Percentiles rank a stretch among this genome's conserved stretches.
These are phyloP conservation scores for Drosophila auraria DNA, from an alignment of 1,140 invertebrate species.

Conservation along the genomic window DNA sequence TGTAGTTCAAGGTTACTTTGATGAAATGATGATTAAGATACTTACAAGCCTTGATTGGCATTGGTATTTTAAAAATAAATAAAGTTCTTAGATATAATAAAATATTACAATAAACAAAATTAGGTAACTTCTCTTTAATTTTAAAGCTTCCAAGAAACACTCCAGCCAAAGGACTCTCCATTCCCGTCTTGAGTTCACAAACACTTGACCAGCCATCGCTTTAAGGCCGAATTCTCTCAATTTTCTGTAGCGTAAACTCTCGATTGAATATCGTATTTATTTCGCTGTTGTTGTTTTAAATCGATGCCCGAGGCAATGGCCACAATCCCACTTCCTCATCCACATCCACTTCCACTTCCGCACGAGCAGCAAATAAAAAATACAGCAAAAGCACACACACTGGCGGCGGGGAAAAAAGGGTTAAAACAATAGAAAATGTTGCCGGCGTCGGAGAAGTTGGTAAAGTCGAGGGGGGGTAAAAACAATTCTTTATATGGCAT, in stretches of 20 bases:
- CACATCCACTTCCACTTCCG: conserved; percentile 57
- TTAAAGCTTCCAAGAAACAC: neutral
- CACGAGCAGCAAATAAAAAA: conserved; percentile 61
- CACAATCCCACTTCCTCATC: conserved; percentile 61
- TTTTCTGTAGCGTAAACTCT: conserved; percentile 51
- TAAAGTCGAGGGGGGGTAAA: conserved; percentile 17
- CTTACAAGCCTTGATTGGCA: no score
- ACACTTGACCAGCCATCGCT: conserved; percentile 7
- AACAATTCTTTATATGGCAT: conserved; percentile 74
- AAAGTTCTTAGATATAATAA: no score
- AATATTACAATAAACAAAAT: no score
- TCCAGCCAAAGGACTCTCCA: neutral
- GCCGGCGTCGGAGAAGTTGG: conserved; percentile 35
- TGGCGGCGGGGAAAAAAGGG: conserved; percentile 54
- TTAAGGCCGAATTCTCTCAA: conserved; percentile 21
- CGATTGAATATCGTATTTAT: conserved; percentile 45
- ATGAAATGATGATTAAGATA: no score
- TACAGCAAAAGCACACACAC: conserved; percentile 16
- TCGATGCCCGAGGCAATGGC: conserved; percentile 66
- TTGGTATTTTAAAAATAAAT: no score
- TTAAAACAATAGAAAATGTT: conserved; percentile 79
- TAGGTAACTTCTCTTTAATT: neutral
- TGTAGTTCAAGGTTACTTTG: no score
- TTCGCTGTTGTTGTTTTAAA: conserved; percentile 42
- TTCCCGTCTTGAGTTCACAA: neutral